phyloP scores from a whole-genome alignment of 2,113 vertebrate species.

The Ivindomyrus marchei region DNA sequence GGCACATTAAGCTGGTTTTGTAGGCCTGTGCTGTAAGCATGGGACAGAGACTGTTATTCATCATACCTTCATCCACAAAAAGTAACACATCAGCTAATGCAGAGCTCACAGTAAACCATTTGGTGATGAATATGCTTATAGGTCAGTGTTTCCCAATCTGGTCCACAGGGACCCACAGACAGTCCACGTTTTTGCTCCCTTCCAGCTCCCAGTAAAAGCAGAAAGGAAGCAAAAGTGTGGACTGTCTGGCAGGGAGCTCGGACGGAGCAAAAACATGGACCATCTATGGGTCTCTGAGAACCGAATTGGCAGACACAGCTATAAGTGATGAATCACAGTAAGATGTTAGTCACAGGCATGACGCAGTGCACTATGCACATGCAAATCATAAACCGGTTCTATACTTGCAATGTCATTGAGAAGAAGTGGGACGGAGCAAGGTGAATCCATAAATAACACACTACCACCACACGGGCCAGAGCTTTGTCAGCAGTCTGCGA shows the following conservation, averaged over 20 bases:
- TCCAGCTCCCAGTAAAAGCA: background rate
- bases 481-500: background rate
- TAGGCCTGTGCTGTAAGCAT: background rate
- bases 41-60: slow-evolving; percentile 17
- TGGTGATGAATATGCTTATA: background rate
- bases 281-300: background rate
- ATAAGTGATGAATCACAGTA: background rate
- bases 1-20: background rate
- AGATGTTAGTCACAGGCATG: background rate
- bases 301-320: background rate
- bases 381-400: background rate
- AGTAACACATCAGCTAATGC: slow-evolving; percentile 14
- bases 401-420: background rate
- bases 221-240: background rate
- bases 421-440: background rate
- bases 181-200: background rate
- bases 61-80: background rate
- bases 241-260: background rate
- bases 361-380: background rate
- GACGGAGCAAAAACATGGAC: background rate
- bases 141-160: background rate
- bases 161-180: background rate
- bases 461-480: background rate
- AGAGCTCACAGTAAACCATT: background rate
- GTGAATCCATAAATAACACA: background rate